Base-by-base conservation (phyloP, 2,113 vertebrate species). In the Lanius ludovicianus region DNA sequence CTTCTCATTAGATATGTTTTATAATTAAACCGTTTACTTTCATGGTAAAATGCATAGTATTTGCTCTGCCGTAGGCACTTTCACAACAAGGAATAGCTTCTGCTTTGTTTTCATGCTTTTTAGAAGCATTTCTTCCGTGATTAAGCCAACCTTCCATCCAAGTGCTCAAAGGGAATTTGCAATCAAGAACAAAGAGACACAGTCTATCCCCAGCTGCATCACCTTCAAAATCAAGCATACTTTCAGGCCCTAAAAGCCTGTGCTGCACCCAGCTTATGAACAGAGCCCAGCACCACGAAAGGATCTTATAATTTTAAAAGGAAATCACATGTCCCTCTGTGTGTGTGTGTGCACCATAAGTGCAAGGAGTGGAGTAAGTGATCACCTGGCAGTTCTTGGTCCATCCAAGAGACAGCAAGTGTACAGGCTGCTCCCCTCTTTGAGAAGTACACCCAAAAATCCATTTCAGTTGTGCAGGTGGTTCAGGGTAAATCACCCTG, bases 41-140 rank as follows among this genome's bases (percentile, higher is more conserved):
- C 53, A 33, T 2, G 10, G 53, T 44, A 25, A 89, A 94, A 79
- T 11, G 11, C 30, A 78, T 5, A 47, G 37, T 47, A 52, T 95
- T 83, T 69, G 27, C 63, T 83, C 53, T 88, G 89, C 83, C 68
- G 14, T 15, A 64, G 86, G 86, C 75, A 44, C 3, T 88, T 79
- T 19, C 20, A 47, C 62, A 83, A 44, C 33, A 76, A n/a, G 17
- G 24, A 11, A 63, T 91, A 76, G 71, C 18, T 68, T 68, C 55
- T 63, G 41, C 89, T 88, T 92, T 73, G 52, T 85, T 92, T 88
- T 44, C 55, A 42, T 44, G 71, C 49, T 44, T 76, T 85, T 49
- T 13, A 50, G 83, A 89, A 80, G 71, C 49, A 60, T 76, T 75
- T 62, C 75, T 71, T 70, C 22, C 6, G 42, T 70, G 49, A 49